Percentiles rank a stretch among this genome's conserved stretches.
Conservation (phyloP, 37 sponge, comb jelly and placozoan genomes). For the Agelas oroides region DNA sequence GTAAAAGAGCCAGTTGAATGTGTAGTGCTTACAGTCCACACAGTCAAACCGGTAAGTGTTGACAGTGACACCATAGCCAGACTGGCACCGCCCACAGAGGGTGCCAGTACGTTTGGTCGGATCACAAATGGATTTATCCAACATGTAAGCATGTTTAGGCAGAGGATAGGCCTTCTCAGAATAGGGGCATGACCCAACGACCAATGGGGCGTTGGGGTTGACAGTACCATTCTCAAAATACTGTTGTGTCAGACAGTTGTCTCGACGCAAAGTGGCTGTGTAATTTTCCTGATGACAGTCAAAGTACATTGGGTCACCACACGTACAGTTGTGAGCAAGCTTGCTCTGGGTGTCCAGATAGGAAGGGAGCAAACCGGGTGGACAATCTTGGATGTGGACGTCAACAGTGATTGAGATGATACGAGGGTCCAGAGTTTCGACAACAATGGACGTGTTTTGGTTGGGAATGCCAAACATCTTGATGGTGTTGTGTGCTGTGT, state of each 20-base stretch:
- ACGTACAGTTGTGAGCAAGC: neutral
- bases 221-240: neutral
- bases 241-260: constrained; percentile 8
- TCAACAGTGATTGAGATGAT: constrained; percentile 7
- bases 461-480: constrained; percentile 3
- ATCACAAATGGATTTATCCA: constrained; percentile 16
- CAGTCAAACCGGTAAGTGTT: constrained; percentile 6
- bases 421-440: constrained; percentile 47
- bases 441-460: neutral
- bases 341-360: neutral
- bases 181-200: constrained; percentile 22
- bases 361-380: constrained; percentile 22
- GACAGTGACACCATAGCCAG: constrained; percentile 38
- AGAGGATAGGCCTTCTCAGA: neutral
- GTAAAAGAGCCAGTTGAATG: constrained; percentile 30
- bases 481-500: constrained; percentile 19
- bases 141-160: neutral
- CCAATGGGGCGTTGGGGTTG: neutral
- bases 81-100: constrained; percentile 32
- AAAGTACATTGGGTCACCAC: constrained; percentile 11
- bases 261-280: neutral
- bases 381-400: constrained; percentile 20
- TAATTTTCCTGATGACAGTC: neutral
- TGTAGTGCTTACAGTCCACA: constrained; percentile 11
- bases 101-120: constrained; percentile 3